Evolutionary conservation across 2,113 vertebrate species (phyloP).

Genomic region (Eurypyga helias): DNA sequence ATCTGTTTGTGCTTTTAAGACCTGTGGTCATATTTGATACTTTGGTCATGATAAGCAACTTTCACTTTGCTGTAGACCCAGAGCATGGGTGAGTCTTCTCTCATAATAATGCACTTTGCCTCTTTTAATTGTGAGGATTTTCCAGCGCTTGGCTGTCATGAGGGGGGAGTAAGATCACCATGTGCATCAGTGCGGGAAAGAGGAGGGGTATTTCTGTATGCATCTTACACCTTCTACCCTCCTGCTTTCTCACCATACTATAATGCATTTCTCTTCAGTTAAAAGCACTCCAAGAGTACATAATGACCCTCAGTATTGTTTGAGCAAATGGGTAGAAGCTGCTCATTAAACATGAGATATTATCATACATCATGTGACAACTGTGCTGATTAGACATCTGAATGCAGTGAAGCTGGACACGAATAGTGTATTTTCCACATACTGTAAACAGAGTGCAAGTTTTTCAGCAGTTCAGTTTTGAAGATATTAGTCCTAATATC

Average conservation of each 20-base stretch:
- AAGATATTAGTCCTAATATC: neutral
- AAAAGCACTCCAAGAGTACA: neutral
- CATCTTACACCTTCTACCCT: neutral
- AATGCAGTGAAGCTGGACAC: neutral
- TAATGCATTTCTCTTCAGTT: neutral
- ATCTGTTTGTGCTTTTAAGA: neutral
- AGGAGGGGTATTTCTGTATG: neutral
- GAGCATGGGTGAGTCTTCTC: neutral
- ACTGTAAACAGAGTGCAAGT: accelerated
- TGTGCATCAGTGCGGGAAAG: neutral
- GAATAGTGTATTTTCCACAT: neutral
- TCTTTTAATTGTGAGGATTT: neutral
- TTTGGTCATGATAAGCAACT: neutral
- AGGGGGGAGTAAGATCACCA: neutral
- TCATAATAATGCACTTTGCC: neutral
- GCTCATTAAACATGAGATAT: neutral
- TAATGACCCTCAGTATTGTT: neutral
- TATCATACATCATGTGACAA: neutral
- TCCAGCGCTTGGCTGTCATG: neutral
- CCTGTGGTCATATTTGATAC: neutral
- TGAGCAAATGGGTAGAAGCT: neutral
- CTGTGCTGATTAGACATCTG: neutral
- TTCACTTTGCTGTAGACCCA: neutral
- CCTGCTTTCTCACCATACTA: neutral
- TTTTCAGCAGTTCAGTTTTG: neutral